These are phyloP conservation scores for Bemisia tabaci DNA, from an alignment of 1,140 invertebrate genomes.

Conservation along the genomic window DNA sequence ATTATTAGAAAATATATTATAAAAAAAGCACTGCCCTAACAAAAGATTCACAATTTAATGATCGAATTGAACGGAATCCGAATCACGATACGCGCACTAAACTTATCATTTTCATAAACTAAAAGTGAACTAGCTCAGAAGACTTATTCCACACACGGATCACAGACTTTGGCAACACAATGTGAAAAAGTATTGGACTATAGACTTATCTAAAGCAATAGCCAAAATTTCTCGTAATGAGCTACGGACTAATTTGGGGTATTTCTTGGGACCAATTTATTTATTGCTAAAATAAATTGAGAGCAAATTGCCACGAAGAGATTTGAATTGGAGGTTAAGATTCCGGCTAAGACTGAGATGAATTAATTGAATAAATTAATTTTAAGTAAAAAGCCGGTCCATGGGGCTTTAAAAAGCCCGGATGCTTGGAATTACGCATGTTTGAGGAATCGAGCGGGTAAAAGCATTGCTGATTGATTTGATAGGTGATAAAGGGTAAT, in stretches of 20 bases:
- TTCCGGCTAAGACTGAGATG: neutral
- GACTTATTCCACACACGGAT: neutral
- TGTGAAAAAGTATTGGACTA: too few species aligned
- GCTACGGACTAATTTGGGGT: too few species aligned
- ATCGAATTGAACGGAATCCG: neutral
- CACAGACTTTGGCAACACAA: neutral
- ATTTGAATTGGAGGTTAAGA: too few species aligned
- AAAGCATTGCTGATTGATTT: neutral
- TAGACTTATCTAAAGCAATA: too few species aligned
- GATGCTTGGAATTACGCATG: neutral
- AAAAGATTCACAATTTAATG: neutral
- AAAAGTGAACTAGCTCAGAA: neutral
- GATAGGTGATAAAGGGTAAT: neutral
- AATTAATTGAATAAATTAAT: neutral
- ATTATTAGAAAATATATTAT: neutral
- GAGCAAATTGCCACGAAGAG: too few species aligned
- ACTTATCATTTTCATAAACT: neutral
- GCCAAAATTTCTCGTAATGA: too few species aligned
- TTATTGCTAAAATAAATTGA: too few species aligned
- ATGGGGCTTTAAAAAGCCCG: neutral
- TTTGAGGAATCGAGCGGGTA: neutral
- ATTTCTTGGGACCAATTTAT: too few species aligned
- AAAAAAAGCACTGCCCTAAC: neutral
- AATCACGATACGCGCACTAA: neutral
- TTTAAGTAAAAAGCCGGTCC: neutral